Percentiles rank a stretch among this genome's conserved stretches.
Evolutionary conservation across 2,888 invertebrate genomes (phyloP).

Genomic region (Diachrysia chrysitis): DNA sequence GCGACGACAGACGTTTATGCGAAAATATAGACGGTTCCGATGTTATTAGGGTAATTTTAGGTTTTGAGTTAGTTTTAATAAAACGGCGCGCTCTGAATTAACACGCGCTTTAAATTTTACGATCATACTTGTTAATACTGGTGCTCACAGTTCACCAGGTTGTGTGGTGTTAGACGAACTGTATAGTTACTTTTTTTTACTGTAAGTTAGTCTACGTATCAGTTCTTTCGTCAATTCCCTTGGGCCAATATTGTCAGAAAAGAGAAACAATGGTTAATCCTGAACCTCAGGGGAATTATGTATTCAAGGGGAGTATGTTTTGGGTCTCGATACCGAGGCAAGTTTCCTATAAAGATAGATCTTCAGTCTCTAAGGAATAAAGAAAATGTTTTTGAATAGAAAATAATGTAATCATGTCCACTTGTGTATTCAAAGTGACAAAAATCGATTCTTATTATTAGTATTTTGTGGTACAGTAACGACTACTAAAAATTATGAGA

Average conservation of each 20-base stretch:
- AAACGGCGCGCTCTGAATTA: no score
- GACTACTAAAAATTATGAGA: background rate
- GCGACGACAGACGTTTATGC: no score
- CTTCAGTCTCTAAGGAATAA: constrained; percentile 23
- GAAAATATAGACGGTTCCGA: no score
- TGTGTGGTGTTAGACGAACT: no score
- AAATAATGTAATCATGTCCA: background rate
- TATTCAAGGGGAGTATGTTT: constrained; percentile 34
- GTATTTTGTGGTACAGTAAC: background rate
- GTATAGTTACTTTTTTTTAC: no score
- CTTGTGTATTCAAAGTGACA: background rate
- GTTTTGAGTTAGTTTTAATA: no score
- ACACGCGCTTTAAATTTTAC: no score
- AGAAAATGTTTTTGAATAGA: background rate
- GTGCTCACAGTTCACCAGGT: no score
- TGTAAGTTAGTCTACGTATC: no score
- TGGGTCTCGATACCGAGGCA: constrained; percentile 34
- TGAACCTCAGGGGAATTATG: constrained; percentile 21
- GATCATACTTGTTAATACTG: no score
- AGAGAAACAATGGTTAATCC: constrained; percentile 39
- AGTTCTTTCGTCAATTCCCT: constrained; percentile 18
- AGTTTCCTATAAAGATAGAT: constrained; percentile 30
- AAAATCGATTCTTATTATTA: background rate
- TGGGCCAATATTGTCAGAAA: constrained; percentile 16
- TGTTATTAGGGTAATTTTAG: no score